Evolutionary conservation across 2,888 invertebrate genomes (phyloP), one percentile per base, ranked within the genome.

Genomic region (Eupsilia transversa): DNA sequence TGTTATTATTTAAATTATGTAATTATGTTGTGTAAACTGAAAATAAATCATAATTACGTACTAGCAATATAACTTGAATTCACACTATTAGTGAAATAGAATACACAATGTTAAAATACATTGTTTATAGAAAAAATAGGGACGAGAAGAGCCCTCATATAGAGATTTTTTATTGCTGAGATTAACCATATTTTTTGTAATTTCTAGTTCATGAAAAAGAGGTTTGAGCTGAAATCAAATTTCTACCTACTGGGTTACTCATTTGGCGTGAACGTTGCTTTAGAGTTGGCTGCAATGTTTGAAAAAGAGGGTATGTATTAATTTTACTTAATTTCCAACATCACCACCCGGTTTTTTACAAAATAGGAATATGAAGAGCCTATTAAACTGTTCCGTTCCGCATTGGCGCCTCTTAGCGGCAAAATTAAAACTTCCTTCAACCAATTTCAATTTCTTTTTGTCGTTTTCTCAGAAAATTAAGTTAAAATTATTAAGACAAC

Each of bases 271-370:
- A 93, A 92, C 54, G 86, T 93, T 46, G 93, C 93, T 23, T 80
- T 94, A 41, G 93, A 94, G 73, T 73, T 94, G 54, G 93, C 94
- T 20, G 88, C 88, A 0, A 70, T 93, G 52, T 85, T 94, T 61
- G 93, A 94, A 82, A 89, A 89, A 83, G 92, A 94, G 89, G 93
- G 93, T 94, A 91, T 30, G 83, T 56, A 94, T 56, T 67, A 46
- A 60, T 61, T 65, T 65, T 43, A 27, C 17, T 49, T 43, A 33
- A 66, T 38, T 60, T 27, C 10, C 10, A 49, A 49, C 23, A 3
- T 14, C 20, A 33, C 27, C 12, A 20, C 20, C n/a, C 41, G 54
- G 38, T 59, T 75, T 23, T 14, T 41, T n/a, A 7, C 14, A 41
- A 14, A 60, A 49, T 59, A 56, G 2, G 23, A 49, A 41, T 70